Conservation (phyloP, 2,113 vertebrate species). For the Dendropsophus ebraccatus region DNA sequence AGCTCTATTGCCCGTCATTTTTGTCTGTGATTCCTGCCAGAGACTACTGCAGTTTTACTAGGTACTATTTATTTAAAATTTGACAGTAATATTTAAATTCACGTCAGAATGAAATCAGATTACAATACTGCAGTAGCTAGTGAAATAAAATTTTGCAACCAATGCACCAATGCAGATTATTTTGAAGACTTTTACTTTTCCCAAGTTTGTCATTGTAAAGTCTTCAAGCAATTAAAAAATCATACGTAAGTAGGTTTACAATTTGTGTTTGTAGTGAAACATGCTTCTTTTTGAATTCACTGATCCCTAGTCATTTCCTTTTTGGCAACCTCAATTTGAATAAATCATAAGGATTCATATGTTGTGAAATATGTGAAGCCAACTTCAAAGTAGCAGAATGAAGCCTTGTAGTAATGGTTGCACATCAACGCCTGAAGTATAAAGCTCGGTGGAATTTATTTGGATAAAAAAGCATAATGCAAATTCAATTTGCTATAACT, state of each 20-base stretch:
- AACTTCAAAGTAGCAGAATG: conserved; percentile 52
- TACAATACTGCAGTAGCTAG: not conserved
- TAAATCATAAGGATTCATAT: conserved; percentile 59
- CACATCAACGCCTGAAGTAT: conserved; percentile 58
- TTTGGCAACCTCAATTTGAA: conserved; percentile 57
- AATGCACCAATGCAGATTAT: not conserved
- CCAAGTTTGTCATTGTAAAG: conserved; percentile 39
- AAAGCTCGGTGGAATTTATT: conserved; percentile 59
- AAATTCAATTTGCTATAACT: conserved; percentile 60
- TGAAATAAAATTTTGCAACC: not conserved
- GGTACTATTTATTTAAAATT: too few species aligned
- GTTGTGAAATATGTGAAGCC: conserved; percentile 56
- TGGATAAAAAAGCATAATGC: conserved; percentile 59
- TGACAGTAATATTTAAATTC: not conserved
- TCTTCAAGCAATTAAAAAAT: conserved; percentile 49
- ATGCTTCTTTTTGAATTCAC: conserved; percentile 48
- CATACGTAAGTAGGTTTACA: conserved; percentile 52
- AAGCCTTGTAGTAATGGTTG: conserved; percentile 56
- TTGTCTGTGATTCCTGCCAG: too few species aligned
- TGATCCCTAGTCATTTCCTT: conserved; percentile 53
- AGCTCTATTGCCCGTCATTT: too few species aligned
- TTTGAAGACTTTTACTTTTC: conserved; percentile 17
- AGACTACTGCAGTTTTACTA: too few species aligned
- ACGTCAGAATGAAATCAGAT: not conserved
- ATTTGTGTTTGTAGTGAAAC: conserved; percentile 53